Percentiles rank a stretch among this genome's conserved stretches.
phyloP scores from a whole-genome alignment of 1,140 invertebrate genomes.

The Aphaenogaster ashmeadi region DNA sequence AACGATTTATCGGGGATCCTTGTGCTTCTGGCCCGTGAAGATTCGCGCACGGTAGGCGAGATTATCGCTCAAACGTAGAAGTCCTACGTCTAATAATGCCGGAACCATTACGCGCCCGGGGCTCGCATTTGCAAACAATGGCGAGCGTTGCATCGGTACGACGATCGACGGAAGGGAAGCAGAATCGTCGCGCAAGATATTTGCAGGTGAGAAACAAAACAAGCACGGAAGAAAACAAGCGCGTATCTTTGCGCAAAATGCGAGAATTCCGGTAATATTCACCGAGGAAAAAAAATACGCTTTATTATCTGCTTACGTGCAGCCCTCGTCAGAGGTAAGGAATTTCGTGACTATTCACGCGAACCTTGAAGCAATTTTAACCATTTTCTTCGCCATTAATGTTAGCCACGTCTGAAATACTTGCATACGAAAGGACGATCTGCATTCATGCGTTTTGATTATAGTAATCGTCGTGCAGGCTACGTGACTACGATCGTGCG shows the following conservation, averaged over 20 bases:
- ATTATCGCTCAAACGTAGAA: constrained; percentile 26
- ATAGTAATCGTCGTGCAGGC: constrained; percentile 23
- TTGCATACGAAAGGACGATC: background rate
- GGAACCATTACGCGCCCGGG: constrained; percentile 18
- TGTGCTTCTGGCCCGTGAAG: background rate
- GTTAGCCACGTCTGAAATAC: background rate
- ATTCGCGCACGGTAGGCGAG: background rate
- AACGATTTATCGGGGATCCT: constrained; percentile 10
- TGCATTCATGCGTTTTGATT: constrained; percentile 41
- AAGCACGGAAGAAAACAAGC: background rate
- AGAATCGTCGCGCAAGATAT: background rate
- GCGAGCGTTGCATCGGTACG: background rate
- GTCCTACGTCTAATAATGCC: constrained; percentile 35
- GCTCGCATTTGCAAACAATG: constrained; percentile 62
- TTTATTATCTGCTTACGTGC: background rate
- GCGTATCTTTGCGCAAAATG: background rate
- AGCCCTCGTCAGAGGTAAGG: background rate
- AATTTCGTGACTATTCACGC: constrained; percentile 24
- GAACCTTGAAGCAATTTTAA: constrained; percentile 46
- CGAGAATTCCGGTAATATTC: background rate
- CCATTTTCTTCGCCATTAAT: background rate
- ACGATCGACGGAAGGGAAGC: background rate
- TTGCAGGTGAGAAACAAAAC: background rate
- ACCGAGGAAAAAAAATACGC: background rate
- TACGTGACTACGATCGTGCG: constrained; percentile 19